A percentile compares a stretch with the other conserved stretches of the same genome.
Evolutionary conservation across 2,888 invertebrate genomes (phyloP).

Genomic region (Nymphalis urticae): DNA sequence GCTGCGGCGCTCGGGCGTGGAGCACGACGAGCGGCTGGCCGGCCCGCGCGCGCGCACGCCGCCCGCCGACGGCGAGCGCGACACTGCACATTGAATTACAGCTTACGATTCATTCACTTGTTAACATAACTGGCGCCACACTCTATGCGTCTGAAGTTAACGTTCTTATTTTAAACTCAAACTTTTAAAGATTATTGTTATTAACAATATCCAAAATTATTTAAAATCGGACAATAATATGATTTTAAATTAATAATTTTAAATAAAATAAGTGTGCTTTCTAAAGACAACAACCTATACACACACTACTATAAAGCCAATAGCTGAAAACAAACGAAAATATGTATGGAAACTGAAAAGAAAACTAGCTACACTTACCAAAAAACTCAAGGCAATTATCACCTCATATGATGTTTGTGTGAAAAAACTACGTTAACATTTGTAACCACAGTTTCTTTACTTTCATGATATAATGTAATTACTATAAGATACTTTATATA

Average conservation of each 20-base stretch:
- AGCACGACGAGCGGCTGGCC: conserved; percentile 62
- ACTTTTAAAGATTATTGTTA: too few species aligned
- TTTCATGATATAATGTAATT: neutral
- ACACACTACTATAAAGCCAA: conserved; percentile 1
- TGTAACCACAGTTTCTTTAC: neutral
- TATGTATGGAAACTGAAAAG: neutral
- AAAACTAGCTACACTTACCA: neutral
- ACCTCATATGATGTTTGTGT: neutral
- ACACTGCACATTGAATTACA: conserved; percentile 60
- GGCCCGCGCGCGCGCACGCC: conserved; percentile 53
- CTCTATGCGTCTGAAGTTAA: too few species aligned
- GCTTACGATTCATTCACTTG: neutral
- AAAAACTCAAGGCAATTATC: neutral
- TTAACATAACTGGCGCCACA: too few species aligned
- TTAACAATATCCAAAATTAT: too few species aligned
- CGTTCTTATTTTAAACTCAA: too few species aligned
- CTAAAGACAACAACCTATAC: neutral
- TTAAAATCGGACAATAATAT: too few species aligned
- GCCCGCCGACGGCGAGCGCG: conserved; percentile 76
- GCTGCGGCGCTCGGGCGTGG: conserved; percentile 70
- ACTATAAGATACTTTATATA: neutral
- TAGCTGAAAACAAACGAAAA: neutral
- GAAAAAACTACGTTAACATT: neutral
- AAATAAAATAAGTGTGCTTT: too few species aligned
- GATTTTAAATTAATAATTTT: too few species aligned